Conservation (phyloP, 2,797 vertebrate genomes). For the Poeciliopsis gracilis region DNA sequence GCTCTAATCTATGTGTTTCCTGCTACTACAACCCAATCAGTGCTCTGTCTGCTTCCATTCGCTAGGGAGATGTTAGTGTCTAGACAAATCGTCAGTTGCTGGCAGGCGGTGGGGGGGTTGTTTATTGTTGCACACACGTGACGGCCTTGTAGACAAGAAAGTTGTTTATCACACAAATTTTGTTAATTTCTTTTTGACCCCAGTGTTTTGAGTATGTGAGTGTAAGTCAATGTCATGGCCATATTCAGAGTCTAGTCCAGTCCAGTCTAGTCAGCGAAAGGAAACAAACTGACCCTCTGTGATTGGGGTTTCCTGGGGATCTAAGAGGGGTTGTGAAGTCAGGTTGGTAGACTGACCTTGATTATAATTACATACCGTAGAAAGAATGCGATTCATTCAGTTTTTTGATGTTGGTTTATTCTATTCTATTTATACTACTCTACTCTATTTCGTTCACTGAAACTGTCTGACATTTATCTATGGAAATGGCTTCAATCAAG, state of each 20-base stretch:
- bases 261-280: background rate
- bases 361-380: background rate
- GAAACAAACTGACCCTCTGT: background rate
- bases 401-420: background rate
- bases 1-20: constrained; percentile 64
- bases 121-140: background rate
- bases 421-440: background rate
- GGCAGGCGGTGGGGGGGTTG: background rate
- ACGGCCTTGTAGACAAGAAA: background rate
- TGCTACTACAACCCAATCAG: constrained; percentile 40
- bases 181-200: constrained; percentile 32
- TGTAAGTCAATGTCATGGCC: constrained; percentile 17
- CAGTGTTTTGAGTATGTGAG: constrained; percentile 4
- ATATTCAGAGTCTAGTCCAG: constrained; percentile 13
- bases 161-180: constrained; percentile 28
- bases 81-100: background rate
- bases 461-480: background rate
- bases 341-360: background rate
- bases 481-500: background rate
- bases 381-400: background rate
- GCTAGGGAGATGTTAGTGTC: background rate
- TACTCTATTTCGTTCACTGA: background rate
- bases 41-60: constrained; percentile 7
- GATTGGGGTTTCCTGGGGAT: constrained; percentile 1
- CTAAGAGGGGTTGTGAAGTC: background rate